Evolutionary conservation across 2,888 invertebrate species (phyloP).

Genomic region (Patella pellucida): DNA sequence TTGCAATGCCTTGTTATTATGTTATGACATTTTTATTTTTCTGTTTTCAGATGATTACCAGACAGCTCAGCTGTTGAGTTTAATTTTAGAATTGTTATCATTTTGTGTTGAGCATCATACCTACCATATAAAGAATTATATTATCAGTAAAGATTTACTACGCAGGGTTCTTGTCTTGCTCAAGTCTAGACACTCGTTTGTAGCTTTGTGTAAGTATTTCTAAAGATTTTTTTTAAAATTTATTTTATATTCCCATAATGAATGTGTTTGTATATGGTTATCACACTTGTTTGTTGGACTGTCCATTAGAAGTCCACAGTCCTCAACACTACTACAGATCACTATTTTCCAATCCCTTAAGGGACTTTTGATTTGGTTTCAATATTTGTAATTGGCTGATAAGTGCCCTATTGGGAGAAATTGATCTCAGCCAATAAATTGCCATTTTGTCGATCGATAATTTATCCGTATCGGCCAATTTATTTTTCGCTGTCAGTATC

Average conservation of each 20-base stretch:
- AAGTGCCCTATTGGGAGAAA: too few species aligned
- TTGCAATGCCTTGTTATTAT: too few species aligned
- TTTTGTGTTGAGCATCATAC: constrained; percentile 99
- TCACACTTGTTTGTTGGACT: too few species aligned
- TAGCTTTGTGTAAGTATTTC: constrained; percentile 82
- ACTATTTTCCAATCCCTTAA: too few species aligned
- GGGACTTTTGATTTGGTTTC: too few species aligned
- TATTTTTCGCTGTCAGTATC: too few species aligned
- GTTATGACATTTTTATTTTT: not conserved
- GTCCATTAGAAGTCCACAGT: not conserved
- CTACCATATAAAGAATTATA: constrained; percentile 98
- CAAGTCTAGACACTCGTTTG: constrained; percentile 97
- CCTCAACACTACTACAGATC: too few species aligned
- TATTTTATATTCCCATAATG: not conserved
- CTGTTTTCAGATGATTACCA: constrained; percentile 86
- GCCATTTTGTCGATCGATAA: too few species aligned
- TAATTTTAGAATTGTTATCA: constrained; percentile 94
- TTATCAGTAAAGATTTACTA: constrained; percentile 95
- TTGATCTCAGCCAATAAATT: too few species aligned
- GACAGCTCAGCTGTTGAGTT: constrained; percentile 93
- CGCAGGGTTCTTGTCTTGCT: constrained; percentile 94
- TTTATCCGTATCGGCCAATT: too few species aligned
- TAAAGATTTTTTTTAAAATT: not conserved
- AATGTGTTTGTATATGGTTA: too few species aligned
- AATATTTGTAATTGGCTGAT: too few species aligned